Evolutionary conservation across 2,113 vertebrate genomes (phyloP).

Genomic region (Reinhardtius hippoglossoides): DNA sequence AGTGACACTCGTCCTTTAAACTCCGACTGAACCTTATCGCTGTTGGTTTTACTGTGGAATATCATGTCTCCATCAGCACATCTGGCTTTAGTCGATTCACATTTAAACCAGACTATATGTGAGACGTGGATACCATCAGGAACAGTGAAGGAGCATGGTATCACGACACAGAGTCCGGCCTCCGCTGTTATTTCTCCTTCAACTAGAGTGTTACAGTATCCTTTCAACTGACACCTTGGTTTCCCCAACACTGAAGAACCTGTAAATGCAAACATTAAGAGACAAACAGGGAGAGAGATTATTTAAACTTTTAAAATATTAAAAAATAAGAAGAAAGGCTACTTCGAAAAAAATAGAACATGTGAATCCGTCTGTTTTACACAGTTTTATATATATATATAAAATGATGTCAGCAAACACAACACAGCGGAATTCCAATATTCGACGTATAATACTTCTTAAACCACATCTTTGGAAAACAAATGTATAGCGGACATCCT

Average conservation of each 20-base stretch:
- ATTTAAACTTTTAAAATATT: neutral
- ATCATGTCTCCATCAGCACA: slow-evolving; percentile 19
- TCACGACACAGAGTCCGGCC: slow-evolving; percentile 63
- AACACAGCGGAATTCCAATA: neutral
- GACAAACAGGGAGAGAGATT: neutral
- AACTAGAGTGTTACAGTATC: slow-evolving; percentile 21
- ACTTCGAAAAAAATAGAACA: neutral
- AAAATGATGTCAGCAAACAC: neutral
- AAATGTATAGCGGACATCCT: too few species aligned
- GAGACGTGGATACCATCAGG: rapidly evolving
- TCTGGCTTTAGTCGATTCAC: rapidly evolving
- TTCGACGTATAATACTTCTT: too few species aligned
- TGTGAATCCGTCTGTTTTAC: neutral
- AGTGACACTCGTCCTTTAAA: slow-evolving; percentile 44
- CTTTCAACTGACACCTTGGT: rapidly evolving
- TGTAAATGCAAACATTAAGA: neutral
- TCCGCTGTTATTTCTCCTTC: slow-evolving; percentile 37
- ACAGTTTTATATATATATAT: too few species aligned
- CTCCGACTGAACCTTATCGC: neutral
- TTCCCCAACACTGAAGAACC: rapidly evolving
- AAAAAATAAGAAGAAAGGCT: neutral
- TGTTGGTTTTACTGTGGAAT: slow-evolving; percentile 5
- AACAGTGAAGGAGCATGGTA: slow-evolving; percentile 49
- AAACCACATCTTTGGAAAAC: too few species aligned
- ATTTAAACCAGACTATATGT: slow-evolving; percentile 62